Conservation (phyloP, 2,797 vertebrate genomes). For the Knipowitschia caucasica region DNA sequence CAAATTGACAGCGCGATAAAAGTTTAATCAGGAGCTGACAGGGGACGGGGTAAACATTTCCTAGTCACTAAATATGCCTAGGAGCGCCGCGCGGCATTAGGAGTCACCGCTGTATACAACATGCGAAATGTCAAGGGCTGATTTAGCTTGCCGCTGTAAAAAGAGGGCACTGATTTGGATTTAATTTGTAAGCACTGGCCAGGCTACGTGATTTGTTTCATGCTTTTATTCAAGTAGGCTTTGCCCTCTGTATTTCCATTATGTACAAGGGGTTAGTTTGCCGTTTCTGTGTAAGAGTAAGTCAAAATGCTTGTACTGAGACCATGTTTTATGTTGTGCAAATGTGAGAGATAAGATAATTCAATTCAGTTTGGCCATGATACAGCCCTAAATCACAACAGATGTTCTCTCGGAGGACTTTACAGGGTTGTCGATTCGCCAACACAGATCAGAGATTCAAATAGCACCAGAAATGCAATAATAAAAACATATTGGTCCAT, state of each 20-base stretch:
- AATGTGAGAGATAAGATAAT: no score
- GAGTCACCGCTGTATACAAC: not conserved
- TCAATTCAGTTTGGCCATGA: no score
- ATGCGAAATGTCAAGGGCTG: constrained; percentile 1
- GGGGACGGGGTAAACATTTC: constrained; percentile 1
- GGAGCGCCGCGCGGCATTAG: not conserved
- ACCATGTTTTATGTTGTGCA: no score
- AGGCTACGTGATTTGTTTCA: not conserved
- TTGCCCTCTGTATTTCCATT: not conserved
- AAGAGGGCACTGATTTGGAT: not conserved
- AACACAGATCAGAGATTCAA: no score
- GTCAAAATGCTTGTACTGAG: no score
- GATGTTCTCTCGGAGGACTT: no score
- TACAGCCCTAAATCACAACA: no score
- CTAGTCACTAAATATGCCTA: not conserved
- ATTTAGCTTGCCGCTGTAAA: not conserved
- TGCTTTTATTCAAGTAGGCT: constrained; percentile 3
- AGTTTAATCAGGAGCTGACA: not conserved
- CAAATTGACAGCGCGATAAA: not conserved
- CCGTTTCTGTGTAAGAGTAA: no score
- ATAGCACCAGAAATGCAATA: no score
- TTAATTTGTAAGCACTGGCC: not conserved
- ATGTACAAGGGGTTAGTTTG: no score
- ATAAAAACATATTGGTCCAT: no score
- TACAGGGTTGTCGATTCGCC: no score